Evolutionary conservation across 2,113 vertebrate genomes (phyloP), one percentile per base, ranked within the genome.

Genomic region (Nerophis lumbriciformis): DNA sequence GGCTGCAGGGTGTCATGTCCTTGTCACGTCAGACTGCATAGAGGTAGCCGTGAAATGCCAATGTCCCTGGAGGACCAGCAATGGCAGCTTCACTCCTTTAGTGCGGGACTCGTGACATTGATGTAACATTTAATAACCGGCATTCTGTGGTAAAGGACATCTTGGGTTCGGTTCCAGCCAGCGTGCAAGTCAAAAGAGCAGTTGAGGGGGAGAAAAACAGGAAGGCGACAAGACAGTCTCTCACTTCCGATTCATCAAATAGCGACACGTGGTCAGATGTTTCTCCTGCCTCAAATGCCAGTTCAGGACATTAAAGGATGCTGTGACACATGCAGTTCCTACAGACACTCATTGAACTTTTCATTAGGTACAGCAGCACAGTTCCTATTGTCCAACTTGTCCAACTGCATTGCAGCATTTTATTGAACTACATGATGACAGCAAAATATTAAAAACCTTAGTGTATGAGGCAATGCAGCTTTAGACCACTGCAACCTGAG

Each of bases 71-170:
- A 76, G 72, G 66, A 52, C 66, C 48, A 47, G 52, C 51, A 52
- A 65, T 13, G 38, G 51, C 54, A 66, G 45, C 39, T 72, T 67
- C 48, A 47, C 61, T 76, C 53, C 48, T 58, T 28, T 3, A 10
- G 51, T 39, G 59, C 42, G 53, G 45, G 60, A 57, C 68, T 78
- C 65, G 69, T 60, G 66, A 71, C 68, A 77, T 69, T 73, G 68
- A 65, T 81, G 63, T 67, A 62, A 50, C 61, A 70, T 82, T 72
- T 81, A 81, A 82, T 79, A 82, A 77, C 52, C 62, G 47, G 39
- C 1, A 5, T 38, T 44, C 53, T 9, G 14, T 67, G 48, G 67
- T 66, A 74, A 83, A 81, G 73, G 77, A 72, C 70, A 55, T 71
- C 52, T 63, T 66, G 63, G 73, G 72, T 56, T 53, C 59, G 53